Conservation (phyloP, 2,888 invertebrate species). For the Gastracanthus pulcherrimus region DNA sequence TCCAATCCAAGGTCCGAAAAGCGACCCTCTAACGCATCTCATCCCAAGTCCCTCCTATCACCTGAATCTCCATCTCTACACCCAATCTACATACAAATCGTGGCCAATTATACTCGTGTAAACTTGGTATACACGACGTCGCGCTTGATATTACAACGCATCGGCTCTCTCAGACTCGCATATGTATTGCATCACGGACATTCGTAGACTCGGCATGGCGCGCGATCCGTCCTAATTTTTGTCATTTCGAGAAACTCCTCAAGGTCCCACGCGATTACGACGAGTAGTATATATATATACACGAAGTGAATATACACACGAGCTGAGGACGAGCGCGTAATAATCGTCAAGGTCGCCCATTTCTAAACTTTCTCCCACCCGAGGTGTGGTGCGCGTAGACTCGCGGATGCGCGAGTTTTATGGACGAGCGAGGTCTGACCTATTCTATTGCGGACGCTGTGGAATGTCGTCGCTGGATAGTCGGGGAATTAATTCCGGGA, state of each 20-base stretch:
- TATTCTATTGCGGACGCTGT: constrained; percentile 5
- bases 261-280: not conserved
- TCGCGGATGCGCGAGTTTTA: too few species aligned
- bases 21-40: too few species aligned
- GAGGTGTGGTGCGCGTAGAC: not conserved
- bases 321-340: not conserved
- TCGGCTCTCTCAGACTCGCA: not conserved
- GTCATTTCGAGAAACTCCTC: constrained; percentile 22
- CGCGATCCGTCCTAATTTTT: constrained; percentile 11
- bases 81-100: not conserved
- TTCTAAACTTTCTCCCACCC: constrained; percentile 48
- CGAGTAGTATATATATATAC: not conserved
- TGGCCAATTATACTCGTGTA: not conserved
- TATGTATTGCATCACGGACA: not conserved
- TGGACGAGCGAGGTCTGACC: too few species aligned
- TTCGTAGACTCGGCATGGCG: not conserved
- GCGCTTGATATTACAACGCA: not conserved
- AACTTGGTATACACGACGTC: not conserved
- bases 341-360: constrained; percentile 45
- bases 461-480: too few species aligned
- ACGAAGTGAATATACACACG: too few species aligned
- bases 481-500: not conserved
- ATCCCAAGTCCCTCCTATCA: not conserved
- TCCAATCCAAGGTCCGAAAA: too few species aligned
- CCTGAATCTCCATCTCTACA: not conserved